Evolutionary conservation across 2,113 vertebrate species (phyloP), one percentile per base, ranked within the genome.

Genomic region (Caracal caracal): DNA sequence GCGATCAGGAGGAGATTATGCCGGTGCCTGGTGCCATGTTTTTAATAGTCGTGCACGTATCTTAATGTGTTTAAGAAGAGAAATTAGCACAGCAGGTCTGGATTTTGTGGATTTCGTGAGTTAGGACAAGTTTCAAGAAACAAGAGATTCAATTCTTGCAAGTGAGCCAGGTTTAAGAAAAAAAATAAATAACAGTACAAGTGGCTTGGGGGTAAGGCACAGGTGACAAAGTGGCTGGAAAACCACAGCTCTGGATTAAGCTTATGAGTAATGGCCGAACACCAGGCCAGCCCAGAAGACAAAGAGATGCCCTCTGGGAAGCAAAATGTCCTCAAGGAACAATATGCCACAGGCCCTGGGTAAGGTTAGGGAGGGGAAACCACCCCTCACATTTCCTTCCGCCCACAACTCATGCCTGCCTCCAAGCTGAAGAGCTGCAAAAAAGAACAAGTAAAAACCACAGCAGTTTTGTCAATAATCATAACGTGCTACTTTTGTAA

Each of bases 401-500:
- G 24, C 66, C 59, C n/a, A 66, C 35, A 70, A 11, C 33, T 73
- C 24, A 3, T 4, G 28, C 49, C 40, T 66, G 35, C 4, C 2
- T 19, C 90, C n/a, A 43, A 28, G 82, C 22, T 20, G 13, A 89
- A 65, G 3, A 20, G 63, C 28, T 71, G 5, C 78, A 53, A 8
- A 93, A 65, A 90, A 93, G 10, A 93, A 43, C 40, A 93, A 19
- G 61, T 15, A 11, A 68, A 93, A 90, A 79, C 6, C 40, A 19
- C 10, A 30, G 71, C 6, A 28, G 37, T 68, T 51, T 59, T 37
- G n/a, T 49, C 79, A 40, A 65, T 73, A 88, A 78, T 84, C 63
- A 40, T 59, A 73, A 68, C 1, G 2, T 35, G 17, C 43, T 81
- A 17, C 40, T 80, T 75, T n/a, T n/a, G 33, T 68, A 88, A 87